Percentiles rank a stretch among this genome's conserved stretches.
Conservation (phyloP, 2,888 invertebrate genomes). For the Eudemis profundana region DNA sequence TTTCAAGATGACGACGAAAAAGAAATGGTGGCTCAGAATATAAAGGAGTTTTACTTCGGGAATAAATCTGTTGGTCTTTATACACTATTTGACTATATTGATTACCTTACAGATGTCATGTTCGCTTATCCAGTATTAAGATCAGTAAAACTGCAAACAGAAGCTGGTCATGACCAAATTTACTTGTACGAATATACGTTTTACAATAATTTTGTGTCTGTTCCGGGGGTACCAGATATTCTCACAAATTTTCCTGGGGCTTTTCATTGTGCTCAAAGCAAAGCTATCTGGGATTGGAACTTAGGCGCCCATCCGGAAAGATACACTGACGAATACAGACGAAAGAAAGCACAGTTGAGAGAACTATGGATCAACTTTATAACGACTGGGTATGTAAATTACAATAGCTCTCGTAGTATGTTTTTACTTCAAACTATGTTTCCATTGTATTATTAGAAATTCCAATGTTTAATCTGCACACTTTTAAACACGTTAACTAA, state of each 20-base stretch:
- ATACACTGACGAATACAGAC: slow-evolving; percentile 16
- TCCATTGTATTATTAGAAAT: too few relatives aligned
- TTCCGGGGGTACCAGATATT: slow-evolving; percentile 7
- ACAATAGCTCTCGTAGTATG: too few relatives aligned
- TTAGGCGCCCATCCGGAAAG: neutral
- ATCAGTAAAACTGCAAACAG: slow-evolving; percentile 4
- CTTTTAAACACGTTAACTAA: too few relatives aligned
- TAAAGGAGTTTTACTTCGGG: slow-evolving; percentile 20
- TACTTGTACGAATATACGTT: slow-evolving; percentile 16
- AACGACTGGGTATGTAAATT: slow-evolving; percentile 7
- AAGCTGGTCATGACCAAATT: slow-evolving; percentile 4
- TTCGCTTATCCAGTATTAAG: slow-evolving; percentile 13
- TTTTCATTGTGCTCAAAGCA: slow-evolving; percentile 7
- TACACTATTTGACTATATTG: slow-evolving; percentile 10
- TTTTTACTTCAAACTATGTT: too few relatives aligned
- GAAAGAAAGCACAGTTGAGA: neutral
- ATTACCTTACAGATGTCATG: slow-evolving; percentile 12
- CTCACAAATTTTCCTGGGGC: slow-evolving; percentile 13
- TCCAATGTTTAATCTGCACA: too few relatives aligned
- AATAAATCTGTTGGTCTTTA: neutral
- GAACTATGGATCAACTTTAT: slow-evolving; percentile 25
- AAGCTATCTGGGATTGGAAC: too few relatives aligned
- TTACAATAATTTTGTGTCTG: slow-evolving; percentile 6
- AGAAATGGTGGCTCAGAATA: neutral
- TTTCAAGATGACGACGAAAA: slow-evolving; percentile 3